Percentiles rank a stretch among this genome's conserved stretches.
phyloP scores from a whole-genome alignment of 2,888 invertebrate species.

The Noctua comes region DNA sequence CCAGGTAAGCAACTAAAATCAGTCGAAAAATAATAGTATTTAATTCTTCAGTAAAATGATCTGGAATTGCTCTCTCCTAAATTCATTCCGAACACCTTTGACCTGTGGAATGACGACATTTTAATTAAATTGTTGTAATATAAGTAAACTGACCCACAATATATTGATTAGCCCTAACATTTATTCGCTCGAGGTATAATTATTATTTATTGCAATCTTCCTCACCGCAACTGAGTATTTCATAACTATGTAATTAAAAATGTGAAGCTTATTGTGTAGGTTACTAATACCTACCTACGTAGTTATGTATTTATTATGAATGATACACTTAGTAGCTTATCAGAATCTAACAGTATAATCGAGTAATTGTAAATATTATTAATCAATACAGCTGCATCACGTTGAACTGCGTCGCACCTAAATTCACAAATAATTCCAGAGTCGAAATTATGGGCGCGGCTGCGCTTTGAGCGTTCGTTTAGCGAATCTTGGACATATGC shows the following conservation, averaged over 20 bases:
- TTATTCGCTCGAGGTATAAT: not conserved
- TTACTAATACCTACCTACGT: not conserved
- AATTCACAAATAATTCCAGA: conserved; percentile 39
- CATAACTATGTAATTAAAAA: conserved; percentile 3
- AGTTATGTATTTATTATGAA: not conserved
- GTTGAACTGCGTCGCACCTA: conserved; percentile 23
- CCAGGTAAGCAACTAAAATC: conserved; percentile 44
- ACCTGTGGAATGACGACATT: not conserved
- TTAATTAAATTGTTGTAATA: conserved; percentile 9
- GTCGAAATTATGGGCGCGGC: conserved; percentile 39
- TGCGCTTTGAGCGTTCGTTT: conserved; percentile 40
- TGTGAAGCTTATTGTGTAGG: not conserved
- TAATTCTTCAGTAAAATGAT: not conserved
- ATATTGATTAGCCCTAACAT: conserved; percentile 4
- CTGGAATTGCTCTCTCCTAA: not conserved
- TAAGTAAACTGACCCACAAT: not conserved
- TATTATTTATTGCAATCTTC: conserved; percentile 37
- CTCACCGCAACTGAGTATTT: conserved; percentile 15
- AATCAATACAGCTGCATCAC: conserved; percentile 30
- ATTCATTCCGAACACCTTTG: not conserved
- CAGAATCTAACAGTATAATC: not conserved
- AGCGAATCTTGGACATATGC: conserved; percentile 71
- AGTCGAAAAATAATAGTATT: not conserved
- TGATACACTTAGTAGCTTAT: conserved; percentile 3
- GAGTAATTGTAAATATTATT: conserved; percentile 9